Conservation (phyloP, 1,140 invertebrate genomes). For the Choristoneura fumiferana region DNA sequence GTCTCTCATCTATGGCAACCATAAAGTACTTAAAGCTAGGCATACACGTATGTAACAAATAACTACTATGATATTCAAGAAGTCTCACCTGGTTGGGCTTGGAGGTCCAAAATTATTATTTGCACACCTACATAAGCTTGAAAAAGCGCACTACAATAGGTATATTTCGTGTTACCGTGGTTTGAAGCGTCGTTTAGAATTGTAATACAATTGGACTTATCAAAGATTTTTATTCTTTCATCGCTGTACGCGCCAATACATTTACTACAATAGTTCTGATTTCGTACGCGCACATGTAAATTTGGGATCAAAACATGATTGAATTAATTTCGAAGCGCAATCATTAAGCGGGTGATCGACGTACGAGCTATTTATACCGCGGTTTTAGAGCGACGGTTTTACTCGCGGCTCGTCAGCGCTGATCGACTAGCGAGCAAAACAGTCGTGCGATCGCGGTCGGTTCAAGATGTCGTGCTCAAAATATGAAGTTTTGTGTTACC, state of each 20-base stretch:
- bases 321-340: slow-evolving; percentile 42
- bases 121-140: slow-evolving; percentile 37
- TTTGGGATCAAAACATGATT: slow-evolving; percentile 38
- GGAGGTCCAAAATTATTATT: slow-evolving; percentile 46
- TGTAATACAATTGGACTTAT: slow-evolving; percentile 37
- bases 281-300: slow-evolving; percentile 45
- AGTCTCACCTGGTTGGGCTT: slow-evolving; percentile 30
- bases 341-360: too few species aligned
- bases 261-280: slow-evolving; percentile 42
- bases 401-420: too few species aligned
- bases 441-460: too few species aligned
- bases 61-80: slow-evolving; percentile 33
- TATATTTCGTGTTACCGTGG: slow-evolving; percentile 39
- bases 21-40: too few species aligned
- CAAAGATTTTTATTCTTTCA: slow-evolving; percentile 38
- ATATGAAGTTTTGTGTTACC: too few species aligned
- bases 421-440: too few species aligned
- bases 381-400: too few species aligned
- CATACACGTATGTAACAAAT: too few species aligned
- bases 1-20: too few species aligned
- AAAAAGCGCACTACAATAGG: slow-evolving; percentile 35
- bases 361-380: too few species aligned
- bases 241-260: slow-evolving; percentile 31
- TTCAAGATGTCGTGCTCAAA: too few species aligned
- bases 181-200: slow-evolving; percentile 38